Percentiles rank a stretch among this genome's conserved stretches.
phyloP scores from a whole-genome alignment of 2,888 invertebrate genomes.

The Cryptosula pallasiana region DNA sequence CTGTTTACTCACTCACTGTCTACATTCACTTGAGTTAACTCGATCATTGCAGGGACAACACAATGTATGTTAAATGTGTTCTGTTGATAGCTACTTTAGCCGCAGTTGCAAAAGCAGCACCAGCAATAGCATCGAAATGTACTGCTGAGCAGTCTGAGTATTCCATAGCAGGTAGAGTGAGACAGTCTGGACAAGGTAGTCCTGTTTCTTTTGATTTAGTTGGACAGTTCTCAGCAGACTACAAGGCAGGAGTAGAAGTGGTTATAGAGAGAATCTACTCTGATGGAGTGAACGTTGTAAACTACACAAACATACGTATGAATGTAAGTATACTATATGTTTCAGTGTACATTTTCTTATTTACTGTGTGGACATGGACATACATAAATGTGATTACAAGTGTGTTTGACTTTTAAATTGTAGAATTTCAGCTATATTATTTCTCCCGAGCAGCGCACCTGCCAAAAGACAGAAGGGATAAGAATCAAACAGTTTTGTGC shows the following conservation, averaged over 20 bases:
- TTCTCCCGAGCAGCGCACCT: too few species aligned
- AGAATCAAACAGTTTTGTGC: too few species aligned
- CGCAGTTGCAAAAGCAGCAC: background rate
- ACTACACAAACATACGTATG: background rate
- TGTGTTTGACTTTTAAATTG: too few species aligned
- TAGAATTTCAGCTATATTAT: too few species aligned
- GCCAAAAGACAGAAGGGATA: too few species aligned
- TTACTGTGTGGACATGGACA: too few species aligned
- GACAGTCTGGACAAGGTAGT: background rate
- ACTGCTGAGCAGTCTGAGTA: background rate
- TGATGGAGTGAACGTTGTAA: background rate
- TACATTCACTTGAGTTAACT: too few species aligned
- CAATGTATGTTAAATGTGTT: background rate
- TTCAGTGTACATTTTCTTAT: too few species aligned
- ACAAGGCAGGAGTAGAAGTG: background rate
- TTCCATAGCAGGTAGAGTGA: background rate
- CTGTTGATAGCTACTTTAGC: background rate
- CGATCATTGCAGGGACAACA: too few species aligned
- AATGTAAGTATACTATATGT: background rate
- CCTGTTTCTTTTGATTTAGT: background rate
- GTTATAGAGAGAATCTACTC: background rate
- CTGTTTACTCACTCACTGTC: too few species aligned
- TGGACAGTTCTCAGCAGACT: background rate
- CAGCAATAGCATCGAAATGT: background rate
- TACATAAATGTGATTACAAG: too few species aligned